A percentile compares a stretch with the other conserved stretches of the same genome.
phyloP scores from a whole-genome alignment of 1,140 invertebrate species.

The Bombus difficillimus region DNA sequence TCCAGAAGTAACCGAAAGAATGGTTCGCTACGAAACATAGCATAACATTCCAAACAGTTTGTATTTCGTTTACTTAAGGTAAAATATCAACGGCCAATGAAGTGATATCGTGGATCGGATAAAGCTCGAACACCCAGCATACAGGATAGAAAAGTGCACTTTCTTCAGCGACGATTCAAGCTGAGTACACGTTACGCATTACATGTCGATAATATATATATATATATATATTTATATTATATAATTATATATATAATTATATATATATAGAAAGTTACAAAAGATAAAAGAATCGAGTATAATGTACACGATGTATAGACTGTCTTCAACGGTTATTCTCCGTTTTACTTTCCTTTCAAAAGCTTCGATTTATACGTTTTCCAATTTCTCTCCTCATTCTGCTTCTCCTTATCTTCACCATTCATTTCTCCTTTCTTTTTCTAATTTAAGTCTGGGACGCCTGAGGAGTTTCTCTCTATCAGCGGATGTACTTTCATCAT shows the following conservation, averaged over 20 bases:
- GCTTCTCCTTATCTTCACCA: too few species aligned
- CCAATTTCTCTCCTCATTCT: not conserved
- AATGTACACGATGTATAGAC: constrained; percentile 52
- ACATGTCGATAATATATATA: constrained; percentile 52
- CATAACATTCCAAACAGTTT: not conserved
- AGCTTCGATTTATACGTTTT: not conserved
- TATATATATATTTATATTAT: constrained; percentile 28
- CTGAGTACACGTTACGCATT: constrained; percentile 51
- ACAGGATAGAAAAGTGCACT: constrained; percentile 64
- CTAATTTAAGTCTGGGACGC: constrained; percentile 27
- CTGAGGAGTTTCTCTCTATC: not conserved
- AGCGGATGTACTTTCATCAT: constrained; percentile 27
- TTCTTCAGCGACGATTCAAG: constrained; percentile 42
- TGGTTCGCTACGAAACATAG: not conserved
- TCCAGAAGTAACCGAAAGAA: not conserved
- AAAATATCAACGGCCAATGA: not conserved
- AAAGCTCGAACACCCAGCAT: constrained; percentile 42
- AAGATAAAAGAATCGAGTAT: constrained; percentile 72
- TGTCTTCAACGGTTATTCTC: not conserved
- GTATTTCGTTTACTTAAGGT: not conserved
- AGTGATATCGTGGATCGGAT: constrained; percentile 5
- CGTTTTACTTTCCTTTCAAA: constrained; percentile 9
- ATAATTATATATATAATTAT: constrained; percentile 43
- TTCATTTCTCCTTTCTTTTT: not conserved
- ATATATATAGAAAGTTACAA: constrained; percentile 71